Base-by-base conservation (phyloP, 23 tunicate species). In the Halocynthia roretzi region DNA sequence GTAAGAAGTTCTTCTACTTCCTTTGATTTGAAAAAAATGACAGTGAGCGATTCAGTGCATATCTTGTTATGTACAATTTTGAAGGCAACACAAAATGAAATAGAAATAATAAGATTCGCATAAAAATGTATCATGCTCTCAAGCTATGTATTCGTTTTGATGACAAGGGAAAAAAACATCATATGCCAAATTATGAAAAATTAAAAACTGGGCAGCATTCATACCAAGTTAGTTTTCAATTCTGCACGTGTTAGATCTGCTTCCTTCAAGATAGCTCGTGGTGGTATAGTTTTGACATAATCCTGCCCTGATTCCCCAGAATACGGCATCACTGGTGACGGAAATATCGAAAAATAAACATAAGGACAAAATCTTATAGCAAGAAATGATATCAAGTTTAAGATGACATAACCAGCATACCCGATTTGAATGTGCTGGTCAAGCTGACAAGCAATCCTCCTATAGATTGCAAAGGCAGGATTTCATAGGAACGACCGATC, bases 1-100 rank as follows among this genome's bases (percentile, higher is more conserved):
- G 60, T 56, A 5, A 74, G 63, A 15, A 44, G 11, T n/a, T 53
- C 62, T 56, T 74, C 78, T n/a, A 54, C 55, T 10, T 54, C 78
- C 78, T 31, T 31, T 74, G 62, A 65, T 20, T 15, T 14, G 63
- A 58, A 58, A 14, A 58, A 58, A n/a, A 58, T 2, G 2, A 14
- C 15, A n/a, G 17, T 14, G 4, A 14, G 63, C 17, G 63, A 58
- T 14, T n/a, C 15, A 58, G 63, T 58, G 4, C 17, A n/a, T 58
- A 58, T 58, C 63, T n/a, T 2, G 63, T 58, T 14, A n/a, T 14
- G 2, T 58, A 58, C 5, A 14, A n/a, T 58, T 14, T 58, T 58
- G 1, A 58, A 58, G 63, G 15, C 4, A n/a, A 58, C 15, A n/a
- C 2, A 31, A 31, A 31, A 31, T 31, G 4, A 31, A 31, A 31